Base-by-base conservation (phyloP, 35 echinoderm and acorn worm species). In the Eucidaris tribuloides region DNA sequence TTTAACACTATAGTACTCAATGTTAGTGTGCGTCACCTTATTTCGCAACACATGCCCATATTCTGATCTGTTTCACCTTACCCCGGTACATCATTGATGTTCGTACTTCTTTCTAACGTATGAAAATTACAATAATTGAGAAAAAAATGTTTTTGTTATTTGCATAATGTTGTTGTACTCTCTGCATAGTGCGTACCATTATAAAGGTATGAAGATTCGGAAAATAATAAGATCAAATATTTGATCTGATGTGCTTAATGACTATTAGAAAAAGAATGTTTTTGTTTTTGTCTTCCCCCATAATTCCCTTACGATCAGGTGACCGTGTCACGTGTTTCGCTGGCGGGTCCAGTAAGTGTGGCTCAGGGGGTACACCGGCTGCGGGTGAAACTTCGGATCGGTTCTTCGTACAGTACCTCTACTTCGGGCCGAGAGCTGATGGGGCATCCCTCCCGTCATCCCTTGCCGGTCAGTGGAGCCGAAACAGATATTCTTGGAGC, bases 401-500 rank as follows among this genome's bases (percentile, higher is more conserved):
- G 3, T 46, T 84, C 29, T 44, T 66, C 23, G 42, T 84, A 42
- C 41, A 44, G 41, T 71, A 41, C 0, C n/a, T 84, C 38, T 84
- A 45, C 43, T 84, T 84, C 42, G 62, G 61, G 14, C 82, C 82
- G n/a, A 60, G 82, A 38, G 82, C 61, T 28, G 42, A 28, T 17
- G 82, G 82, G 25, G 62, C 82, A 42, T 2, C 1, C 5, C 3
- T 27, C 28, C 18, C 22, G 3, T 37, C 65, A 7, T 0, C 19
- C 19, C 43, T n/a, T 29, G 9, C 3, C 44, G 19, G 25, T 33
- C 20, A 45, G 11, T 84, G 82, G 82, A 0, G 15, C 17, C 59
- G 82, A 34, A 84, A 84, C 65, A 63, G 39, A 7, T 84, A 71
- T 44, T 49, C 82, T 13, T 84, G 82, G 82, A 68, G 44, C 37